Evolutionary conservation across 2,797 vertebrate species (phyloP), one percentile per base, ranked within the genome.

Genomic region (Tinamus major): DNA sequence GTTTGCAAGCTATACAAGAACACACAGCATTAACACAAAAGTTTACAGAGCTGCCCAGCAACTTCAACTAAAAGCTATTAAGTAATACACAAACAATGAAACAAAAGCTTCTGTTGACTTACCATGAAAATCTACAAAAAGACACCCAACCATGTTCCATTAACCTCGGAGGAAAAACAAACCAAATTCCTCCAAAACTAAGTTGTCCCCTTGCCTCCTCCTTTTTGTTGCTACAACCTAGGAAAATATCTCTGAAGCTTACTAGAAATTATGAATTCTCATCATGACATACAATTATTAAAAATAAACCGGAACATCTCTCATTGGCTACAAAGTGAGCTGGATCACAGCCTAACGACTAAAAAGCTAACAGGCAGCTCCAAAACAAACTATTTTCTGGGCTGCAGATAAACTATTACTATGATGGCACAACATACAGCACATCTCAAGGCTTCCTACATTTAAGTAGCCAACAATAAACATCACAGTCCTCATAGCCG

Each of bases 1-100:
- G 51, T 35, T 79, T 81, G 72, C 18, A 89, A 92, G 93, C 82
- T 90, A 79, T 56, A 94, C 74, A 86, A 88, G 91, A 69, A 86
- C 1, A 2, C 11, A 67, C 10, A 59, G 26, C 6, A 49, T 44
- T 62, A 61, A 48, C 55, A 67, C 17, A 13, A n/a, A 56, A 39
- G 41, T 75, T 68, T 56, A 83, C 65, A 84, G 78, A 95, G 87
- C 87, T 46, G 42, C 29, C 71, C 42, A 39, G 23, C 35, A 31
- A 79, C 17, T 59, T 89, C 65, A 62, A 84, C n/a, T 64, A 81
- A 92, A 42, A 77, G 31, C 44, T 71, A n/a, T n/a, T 42, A 81
- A 48, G 39, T 53, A 59, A 51, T 16, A 79, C 10, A 59, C 65
- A 71, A 92, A 74, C 53, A 79, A 68, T 71, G 79, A 71, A 89